Conservation (phyloP, 2,888 invertebrate genomes). For the Watsonalla binaria region DNA sequence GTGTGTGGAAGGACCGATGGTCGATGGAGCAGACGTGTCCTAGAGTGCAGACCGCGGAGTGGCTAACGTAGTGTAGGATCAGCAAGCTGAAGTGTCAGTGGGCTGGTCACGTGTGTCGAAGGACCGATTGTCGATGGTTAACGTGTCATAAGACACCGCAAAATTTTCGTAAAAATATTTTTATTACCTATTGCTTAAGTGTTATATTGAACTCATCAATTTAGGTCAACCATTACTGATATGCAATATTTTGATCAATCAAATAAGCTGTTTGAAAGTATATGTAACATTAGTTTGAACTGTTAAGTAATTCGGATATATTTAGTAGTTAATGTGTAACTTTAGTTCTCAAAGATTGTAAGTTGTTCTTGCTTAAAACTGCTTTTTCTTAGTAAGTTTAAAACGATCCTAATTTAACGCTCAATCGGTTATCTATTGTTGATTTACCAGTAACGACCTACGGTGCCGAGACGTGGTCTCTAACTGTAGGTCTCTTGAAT, state of each 20-base stretch:
- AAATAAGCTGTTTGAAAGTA: neutral
- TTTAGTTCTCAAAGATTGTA: neutral
- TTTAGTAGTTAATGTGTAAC: neutral
- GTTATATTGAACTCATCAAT: neutral
- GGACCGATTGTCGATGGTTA: neutral
- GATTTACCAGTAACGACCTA: too few species aligned
- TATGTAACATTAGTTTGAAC: neutral
- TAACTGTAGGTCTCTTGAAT: too few species aligned
- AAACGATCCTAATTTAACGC: too few species aligned
- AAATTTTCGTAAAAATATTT: too few species aligned
- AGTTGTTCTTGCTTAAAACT: too few species aligned
- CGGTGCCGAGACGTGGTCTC: too few species aligned
- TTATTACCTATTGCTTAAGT: too few species aligned
- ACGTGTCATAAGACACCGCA: neutral
- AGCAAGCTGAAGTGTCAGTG: neutral
- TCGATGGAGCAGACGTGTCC: neutral
- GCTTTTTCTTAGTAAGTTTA: too few species aligned
- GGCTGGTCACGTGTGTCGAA: neutral
- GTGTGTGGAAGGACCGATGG: neutral
- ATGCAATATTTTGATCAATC: neutral
- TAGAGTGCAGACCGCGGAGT: too few species aligned
- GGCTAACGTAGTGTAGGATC: neutral
- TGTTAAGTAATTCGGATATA: neutral
- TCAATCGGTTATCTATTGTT: too few species aligned
- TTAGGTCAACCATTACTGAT: neutral